Base-by-base conservation (phyloP, 2,113 vertebrate genomes). In the Anolis sagrei region DNA sequence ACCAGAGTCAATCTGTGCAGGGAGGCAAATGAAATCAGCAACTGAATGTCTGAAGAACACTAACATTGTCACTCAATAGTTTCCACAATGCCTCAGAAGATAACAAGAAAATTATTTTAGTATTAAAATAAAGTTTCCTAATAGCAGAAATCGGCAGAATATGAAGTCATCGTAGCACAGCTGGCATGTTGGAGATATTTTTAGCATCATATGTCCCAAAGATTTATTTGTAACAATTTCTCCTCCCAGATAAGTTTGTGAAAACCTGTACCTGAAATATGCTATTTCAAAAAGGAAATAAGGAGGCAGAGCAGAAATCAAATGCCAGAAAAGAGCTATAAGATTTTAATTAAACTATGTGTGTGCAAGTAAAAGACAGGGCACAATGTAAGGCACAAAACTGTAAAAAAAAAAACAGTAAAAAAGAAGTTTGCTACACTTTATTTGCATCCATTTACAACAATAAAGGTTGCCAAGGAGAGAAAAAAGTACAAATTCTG, bases 1-100 rank as follows among this genome's bases (percentile, higher is more conserved):
- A 48, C 98, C 99, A 62, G 98, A 92, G 3, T 97, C 96, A 0
- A 98, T 97, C 98, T 99, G 94, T n/a, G 84, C 83, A 84, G 73
- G 6, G 58, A 49, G 92, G 5, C 6, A 86, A 92, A 93, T 79
- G 90, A 36, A 90, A 91, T 14, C 36, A 78, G 51, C 21, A 61
- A 89, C 89, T 81, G 89, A n/a, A 61, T 73, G 78, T 49, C 44
- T 23, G 0, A 80, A 36, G 21, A 25, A 73, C 32, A 69, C 2
- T 18, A n/a, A 86, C 78, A n/a, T 2, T 64, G 27, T 81, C 54
- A 9, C 32, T 81, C 49, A 9, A 1, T 32, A 13, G 25, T 25
- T 29, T 44, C 36, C 36, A 62, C 48, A 48, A 13, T 49, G 61
- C 51, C 14, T 69, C 36, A 29, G 10, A 66, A 85, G 19, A n/a